A percentile compares a stretch with the other conserved stretches of the same genome.
These are phyloP conservation scores for Setophaga kirtlandii DNA, from an alignment of 2,113 vertebrate genomes.

Conservation along the genomic window DNA sequence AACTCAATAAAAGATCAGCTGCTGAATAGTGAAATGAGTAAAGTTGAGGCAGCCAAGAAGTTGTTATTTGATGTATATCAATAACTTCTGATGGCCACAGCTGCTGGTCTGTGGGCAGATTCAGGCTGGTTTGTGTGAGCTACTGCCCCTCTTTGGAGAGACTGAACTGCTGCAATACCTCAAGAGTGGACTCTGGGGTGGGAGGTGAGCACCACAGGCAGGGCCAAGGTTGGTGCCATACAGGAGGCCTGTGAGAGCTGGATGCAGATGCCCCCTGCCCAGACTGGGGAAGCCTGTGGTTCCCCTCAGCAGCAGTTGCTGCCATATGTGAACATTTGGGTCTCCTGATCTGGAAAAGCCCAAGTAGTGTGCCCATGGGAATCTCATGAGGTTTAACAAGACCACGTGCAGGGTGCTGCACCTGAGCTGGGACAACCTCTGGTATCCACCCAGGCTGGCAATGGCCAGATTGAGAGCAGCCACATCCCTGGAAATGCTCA, in stretches of 20 bases:
- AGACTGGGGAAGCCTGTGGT: background rate
- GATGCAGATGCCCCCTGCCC: background rate
- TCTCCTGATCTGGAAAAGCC: background rate
- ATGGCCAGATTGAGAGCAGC: background rate
- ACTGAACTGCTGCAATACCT: background rate
- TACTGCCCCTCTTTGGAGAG: background rate
- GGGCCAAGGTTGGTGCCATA: too few species aligned
- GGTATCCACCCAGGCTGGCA: background rate
- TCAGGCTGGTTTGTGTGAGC: background rate
- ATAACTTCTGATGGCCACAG: fast-evolving
- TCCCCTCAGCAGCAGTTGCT: background rate
- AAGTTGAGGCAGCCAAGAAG: background rate
- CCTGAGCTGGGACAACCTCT: fast-evolving
- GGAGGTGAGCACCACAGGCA: background rate
- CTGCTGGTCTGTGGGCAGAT: background rate
- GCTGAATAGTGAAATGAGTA: background rate
- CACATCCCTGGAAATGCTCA: background rate
- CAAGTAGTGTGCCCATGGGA: background rate
- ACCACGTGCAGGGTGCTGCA: background rate
- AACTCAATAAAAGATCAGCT: background rate
- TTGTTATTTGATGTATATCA: background rate
- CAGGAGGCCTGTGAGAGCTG: background rate
- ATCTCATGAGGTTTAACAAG: background rate
- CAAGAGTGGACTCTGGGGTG: background rate
- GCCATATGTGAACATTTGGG: background rate